Evolutionary conservation across 2,888 invertebrate genomes (phyloP).

Genomic region (Apomyelois bistriatella): DNA sequence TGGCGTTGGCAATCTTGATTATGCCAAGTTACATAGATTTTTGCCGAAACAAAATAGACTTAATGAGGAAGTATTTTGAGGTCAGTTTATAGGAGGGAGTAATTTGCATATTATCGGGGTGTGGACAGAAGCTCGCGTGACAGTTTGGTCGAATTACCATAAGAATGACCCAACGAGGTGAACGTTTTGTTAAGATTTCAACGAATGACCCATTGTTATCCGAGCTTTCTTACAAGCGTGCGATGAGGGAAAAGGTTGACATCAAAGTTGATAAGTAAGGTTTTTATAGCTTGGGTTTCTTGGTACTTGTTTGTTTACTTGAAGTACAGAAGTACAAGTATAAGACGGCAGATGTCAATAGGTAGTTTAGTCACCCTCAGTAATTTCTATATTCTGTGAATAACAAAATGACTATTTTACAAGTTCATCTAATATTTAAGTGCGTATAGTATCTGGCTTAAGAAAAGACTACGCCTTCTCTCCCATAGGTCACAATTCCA

Average conservation of each 20-base stretch:
- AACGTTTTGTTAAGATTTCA: conserved; percentile 64
- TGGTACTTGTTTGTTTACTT: not conserved
- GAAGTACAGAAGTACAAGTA: not conserved
- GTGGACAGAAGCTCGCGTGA: conserved; percentile 75
- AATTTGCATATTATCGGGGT: conserved; percentile 76
- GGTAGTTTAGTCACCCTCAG: too few species aligned
- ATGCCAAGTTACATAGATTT: conserved; percentile 28
- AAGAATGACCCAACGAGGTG: conserved; percentile 70
- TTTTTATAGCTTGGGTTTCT: not conserved
- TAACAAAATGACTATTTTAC: too few species aligned
- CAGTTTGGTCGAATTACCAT: conserved; percentile 67
- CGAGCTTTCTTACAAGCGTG: conserved; percentile 54
- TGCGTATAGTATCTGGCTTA: too few species aligned
- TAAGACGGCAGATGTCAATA: too few species aligned
- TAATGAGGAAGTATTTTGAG: conserved; percentile 68
- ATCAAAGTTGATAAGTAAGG: conserved; percentile 11
- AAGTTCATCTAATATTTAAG: too few species aligned
- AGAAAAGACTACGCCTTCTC: too few species aligned
- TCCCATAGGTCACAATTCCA: too few species aligned
- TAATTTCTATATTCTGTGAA: too few species aligned
- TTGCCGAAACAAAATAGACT: conserved; percentile 47
- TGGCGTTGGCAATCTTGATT: conserved; percentile 22
- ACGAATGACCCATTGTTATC: conserved; percentile 52
- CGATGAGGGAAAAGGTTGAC: conserved; percentile 20
- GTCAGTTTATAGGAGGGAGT: conserved; percentile 63